Base-by-base conservation (phyloP, 2,797 vertebrate species). In the Crenuchus spilurus region DNA sequence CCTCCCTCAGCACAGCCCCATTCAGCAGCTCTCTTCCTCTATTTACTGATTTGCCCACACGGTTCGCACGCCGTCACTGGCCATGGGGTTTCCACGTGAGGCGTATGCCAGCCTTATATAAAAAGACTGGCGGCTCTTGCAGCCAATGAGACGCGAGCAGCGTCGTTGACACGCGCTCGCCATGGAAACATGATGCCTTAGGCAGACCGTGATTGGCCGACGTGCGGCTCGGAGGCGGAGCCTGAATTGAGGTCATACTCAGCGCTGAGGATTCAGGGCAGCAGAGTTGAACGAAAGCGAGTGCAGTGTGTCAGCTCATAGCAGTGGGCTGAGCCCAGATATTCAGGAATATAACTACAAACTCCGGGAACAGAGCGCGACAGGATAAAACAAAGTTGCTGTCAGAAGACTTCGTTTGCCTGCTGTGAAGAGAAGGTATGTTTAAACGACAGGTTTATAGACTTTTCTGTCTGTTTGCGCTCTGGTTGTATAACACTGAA, bases 11-110 rank as follows among this genome's bases (percentile, higher is more conserved):
- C 80, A 63, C 62, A 6, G 76, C 71, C 83, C 76, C 88, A 87
- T 91, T 90, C 88, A 90, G 33, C 14, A 37, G 60, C 80, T 26
- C 24, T 20, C 80, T 79, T 76, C 76, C 82, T 37, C 74, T 71
- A 31, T 14, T 54, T 83, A 88, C 77, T 84, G 88, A 87, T 90
- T 89, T 82, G 88, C 83, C 88, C 86, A 70, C 67, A 66, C 76
- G 2, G 28, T 62, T n/a, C 39, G 46, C 82, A 85, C 80, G 75
- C 78, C 70, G 71, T 69, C 70, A 67, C 64, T 24, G 60, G 80
- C 60, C 88, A 84, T 91, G 88, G 83, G 77, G 83, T 84, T 30
- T 84, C 91, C 90, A 92, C 92, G 92, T 94, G 92, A 88, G 88
- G 24, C 51, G 71, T 68, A 41, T 76, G 82, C 84, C 85, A 80